These are phyloP conservation scores for Potorous gilbertii DNA, from an alignment of 2,797 vertebrate species.

Conservation along the genomic window DNA sequence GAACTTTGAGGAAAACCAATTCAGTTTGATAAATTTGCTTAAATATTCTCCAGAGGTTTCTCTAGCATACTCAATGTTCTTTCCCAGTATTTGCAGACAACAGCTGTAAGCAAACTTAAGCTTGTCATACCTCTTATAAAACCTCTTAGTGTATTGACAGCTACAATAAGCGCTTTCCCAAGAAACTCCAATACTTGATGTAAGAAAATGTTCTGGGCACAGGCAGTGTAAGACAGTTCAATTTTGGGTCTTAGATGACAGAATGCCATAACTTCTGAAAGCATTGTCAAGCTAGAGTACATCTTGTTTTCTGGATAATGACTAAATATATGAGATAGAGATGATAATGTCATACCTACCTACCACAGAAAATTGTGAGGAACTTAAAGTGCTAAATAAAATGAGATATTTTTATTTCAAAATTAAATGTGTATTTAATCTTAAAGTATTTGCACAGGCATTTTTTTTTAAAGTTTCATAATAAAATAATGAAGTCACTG, in stretches of 20 bases:
- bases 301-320: constrained; percentile 12
- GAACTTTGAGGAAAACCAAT: constrained; percentile 75
- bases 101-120: constrained; percentile 79
- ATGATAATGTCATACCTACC: not conserved
- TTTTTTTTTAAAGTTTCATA: not conserved
- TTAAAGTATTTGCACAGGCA: constrained; percentile 14
- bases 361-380: not conserved
- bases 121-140: constrained; percentile 40
- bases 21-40: constrained; percentile 82
- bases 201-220: not conserved
- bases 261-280: not conserved
- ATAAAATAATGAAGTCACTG: not conserved
- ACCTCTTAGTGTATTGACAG: not conserved
- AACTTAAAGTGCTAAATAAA: not conserved
- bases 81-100: constrained; percentile 67
- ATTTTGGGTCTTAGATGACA: constrained; percentile 2
- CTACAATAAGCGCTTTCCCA: not conserved
- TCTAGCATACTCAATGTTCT: constrained; percentile 54
- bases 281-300: constrained; percentile 20
- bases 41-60: constrained; percentile 76
- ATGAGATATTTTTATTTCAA: not conserved
- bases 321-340: constrained; percentile 28
- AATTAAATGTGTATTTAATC: not conserved
- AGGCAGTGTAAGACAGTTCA: constrained; percentile 1
- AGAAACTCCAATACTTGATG: not conserved